Evolutionary conservation across 2,797 vertebrate species (phyloP).

Genomic region (Microctenopoma lineatum): DNA sequence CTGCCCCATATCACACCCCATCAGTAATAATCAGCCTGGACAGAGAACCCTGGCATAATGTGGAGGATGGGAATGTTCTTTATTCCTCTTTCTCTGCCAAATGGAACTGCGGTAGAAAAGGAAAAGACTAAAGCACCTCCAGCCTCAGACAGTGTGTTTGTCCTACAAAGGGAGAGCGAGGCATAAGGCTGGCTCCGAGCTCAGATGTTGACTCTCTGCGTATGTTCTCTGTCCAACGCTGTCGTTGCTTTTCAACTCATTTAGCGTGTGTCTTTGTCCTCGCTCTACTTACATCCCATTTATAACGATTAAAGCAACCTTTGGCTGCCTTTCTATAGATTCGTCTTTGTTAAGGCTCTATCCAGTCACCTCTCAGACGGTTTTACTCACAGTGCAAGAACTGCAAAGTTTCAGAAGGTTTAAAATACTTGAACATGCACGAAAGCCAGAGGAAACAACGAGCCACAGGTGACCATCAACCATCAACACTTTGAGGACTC

Average conservation of each 20-base stretch:
- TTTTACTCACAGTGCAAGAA: slow-evolving; percentile 52
- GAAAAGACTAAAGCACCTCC: not conserved
- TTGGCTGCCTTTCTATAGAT: slow-evolving; percentile 18
- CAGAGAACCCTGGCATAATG: slow-evolving; percentile 24
- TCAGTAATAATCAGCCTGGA: slow-evolving; percentile 55
- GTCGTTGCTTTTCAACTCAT: not conserved
- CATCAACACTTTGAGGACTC: too few species aligned
- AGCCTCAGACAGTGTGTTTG: not conserved
- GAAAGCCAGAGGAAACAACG: too few species aligned
- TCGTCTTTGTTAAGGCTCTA: slow-evolving; percentile 18
- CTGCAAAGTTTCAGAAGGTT: slow-evolving; percentile 25
- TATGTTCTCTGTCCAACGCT: slow-evolving; percentile 11
- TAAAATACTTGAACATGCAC: not conserved
- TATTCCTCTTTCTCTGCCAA: slow-evolving; percentile 17
- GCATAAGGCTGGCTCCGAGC: slow-evolving; percentile 2
- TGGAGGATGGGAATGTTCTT: slow-evolving; percentile 24
- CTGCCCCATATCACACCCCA: slow-evolving; percentile 60
- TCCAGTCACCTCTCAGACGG: slow-evolving; percentile 23
- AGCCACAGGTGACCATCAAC: too few species aligned
- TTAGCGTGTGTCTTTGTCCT: slow-evolving; percentile 22
- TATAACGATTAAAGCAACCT: slow-evolving; percentile 40
- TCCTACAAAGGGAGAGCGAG: not conserved
- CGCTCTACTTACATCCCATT: slow-evolving; percentile 39
- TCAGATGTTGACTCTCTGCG: slow-evolving; percentile 4
- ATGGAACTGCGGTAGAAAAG: slow-evolving; percentile 3